A percentile compares a stretch with the other conserved stretches of the same genome.
Evolutionary conservation across 2,113 vertebrate genomes (phyloP).

Genomic region (Balaeniceps rex): DNA sequence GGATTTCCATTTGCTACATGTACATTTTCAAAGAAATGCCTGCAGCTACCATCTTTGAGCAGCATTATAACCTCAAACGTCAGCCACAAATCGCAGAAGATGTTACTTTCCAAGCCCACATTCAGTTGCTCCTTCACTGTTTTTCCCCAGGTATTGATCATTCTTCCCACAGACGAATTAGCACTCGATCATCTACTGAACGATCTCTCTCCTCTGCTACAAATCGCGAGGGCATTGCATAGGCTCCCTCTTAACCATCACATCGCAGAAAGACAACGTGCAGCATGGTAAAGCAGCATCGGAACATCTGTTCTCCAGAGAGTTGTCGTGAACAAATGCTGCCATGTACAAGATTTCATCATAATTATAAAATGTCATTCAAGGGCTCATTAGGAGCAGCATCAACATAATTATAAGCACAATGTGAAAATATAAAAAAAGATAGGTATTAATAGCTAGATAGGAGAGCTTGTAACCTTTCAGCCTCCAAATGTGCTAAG

Average conservation of each 20-base stretch:
- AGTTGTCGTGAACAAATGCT: not conserved
- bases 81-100: not conserved
- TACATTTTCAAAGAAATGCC: not conserved
- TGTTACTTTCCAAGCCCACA: not conserved
- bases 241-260: not conserved
- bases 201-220: not conserved
- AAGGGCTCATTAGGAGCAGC: not conserved
- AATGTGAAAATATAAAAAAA: not conserved
- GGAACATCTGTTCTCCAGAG: not conserved
- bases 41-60: not conserved
- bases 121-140: not conserved
- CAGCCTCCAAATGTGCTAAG: not conserved
- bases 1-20: not conserved
- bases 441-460: not conserved
- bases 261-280: accelerated
- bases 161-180: not conserved
- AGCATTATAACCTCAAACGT: not conserved
- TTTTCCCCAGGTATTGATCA: not conserved
- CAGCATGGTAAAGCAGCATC: not conserved
- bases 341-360: not conserved
- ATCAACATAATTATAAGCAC: not conserved
- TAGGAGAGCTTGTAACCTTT: not conserved
- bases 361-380: not conserved
- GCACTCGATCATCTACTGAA: not conserved
- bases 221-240: accelerated